Conservation (phyloP, 2,113 vertebrate genomes). For the Xiphophorus hellerii region DNA sequence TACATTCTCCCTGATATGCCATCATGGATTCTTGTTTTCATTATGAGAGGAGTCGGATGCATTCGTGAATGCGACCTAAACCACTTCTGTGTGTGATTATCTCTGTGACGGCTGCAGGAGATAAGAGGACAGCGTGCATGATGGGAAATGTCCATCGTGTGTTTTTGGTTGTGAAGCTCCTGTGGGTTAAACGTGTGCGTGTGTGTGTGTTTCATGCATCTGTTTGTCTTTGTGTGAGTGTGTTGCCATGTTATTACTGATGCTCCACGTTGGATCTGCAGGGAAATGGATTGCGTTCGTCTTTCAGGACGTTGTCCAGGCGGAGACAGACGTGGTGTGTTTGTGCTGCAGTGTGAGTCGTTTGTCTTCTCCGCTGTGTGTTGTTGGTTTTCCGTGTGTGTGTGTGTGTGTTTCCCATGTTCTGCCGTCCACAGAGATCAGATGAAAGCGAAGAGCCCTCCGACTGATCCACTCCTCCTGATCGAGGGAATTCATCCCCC, state of each 20-base stretch:
- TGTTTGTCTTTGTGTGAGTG: conserved; percentile 35
- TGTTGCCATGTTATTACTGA: conserved; percentile 63
- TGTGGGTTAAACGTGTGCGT: not conserved
- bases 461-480: conserved; percentile 80
- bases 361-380: conserved; percentile 58
- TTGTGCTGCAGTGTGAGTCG: conserved; percentile 16
- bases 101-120: conserved; percentile 68
- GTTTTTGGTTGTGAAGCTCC: conserved; percentile 37
- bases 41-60: no score
- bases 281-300: conserved; percentile 73
- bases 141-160: conserved; percentile 67
- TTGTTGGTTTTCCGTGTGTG: conserved; percentile 62
- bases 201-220: conserved; percentile 46
- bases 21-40: no score
- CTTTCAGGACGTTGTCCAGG: conserved; percentile 41
- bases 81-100: conserved; percentile 51
- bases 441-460: conserved; percentile 82
- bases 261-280: conserved; percentile 70
- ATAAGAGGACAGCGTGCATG: conserved; percentile 47
- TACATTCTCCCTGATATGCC: no score
- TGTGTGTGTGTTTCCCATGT: conserved; percentile 74
- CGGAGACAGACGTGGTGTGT: conserved; percentile 40
- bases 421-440: conserved; percentile 78
- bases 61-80: no score
- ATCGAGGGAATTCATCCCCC: conserved; percentile 80